A percentile compares a stretch with the other conserved stretches of the same genome.
phyloP scores from a whole-genome alignment of 2,888 invertebrate species.

The Apeira syringaria region DNA sequence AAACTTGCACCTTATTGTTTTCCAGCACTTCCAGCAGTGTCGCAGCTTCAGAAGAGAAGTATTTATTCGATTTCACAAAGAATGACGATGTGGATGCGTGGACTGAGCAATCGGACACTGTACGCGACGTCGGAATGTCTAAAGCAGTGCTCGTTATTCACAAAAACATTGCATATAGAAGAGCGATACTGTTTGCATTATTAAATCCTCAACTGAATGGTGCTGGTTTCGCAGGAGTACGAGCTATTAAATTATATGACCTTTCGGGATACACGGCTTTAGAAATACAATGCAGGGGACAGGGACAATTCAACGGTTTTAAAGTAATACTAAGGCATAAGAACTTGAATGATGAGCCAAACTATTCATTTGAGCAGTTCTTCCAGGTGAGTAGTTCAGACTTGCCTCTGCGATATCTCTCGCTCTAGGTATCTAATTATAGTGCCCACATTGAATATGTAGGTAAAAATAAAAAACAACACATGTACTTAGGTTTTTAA shows the following conservation, averaged over 20 bases:
- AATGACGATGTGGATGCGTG: constrained; percentile 76
- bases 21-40: constrained; percentile 38
- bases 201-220: constrained; percentile 87
- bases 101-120: constrained; percentile 86
- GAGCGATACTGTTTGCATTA: constrained; percentile 85
- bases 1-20: no score
- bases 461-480: no score
- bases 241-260: constrained; percentile 74
- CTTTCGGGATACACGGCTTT: constrained; percentile 74
- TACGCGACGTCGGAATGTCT: constrained; percentile 86
- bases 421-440: neutral
- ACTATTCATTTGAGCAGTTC: constrained; percentile 85
- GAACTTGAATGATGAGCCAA: constrained; percentile 79
- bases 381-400: constrained; percentile 77
- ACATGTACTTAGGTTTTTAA: no score
- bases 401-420: neutral
- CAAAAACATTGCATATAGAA: constrained; percentile 82
- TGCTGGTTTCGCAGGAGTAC: constrained; percentile 86
- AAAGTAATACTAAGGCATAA: constrained; percentile 85
- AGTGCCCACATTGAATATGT: no score
- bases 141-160: constrained; percentile 85
- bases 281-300: constrained; percentile 81
- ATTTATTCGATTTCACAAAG: constrained; percentile 85
- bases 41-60: constrained; percentile 47
- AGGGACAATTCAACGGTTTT: constrained; percentile 83